phyloP scores from a whole-genome alignment of 2,113 vertebrate species.

The Suncus etruscus region DNA sequence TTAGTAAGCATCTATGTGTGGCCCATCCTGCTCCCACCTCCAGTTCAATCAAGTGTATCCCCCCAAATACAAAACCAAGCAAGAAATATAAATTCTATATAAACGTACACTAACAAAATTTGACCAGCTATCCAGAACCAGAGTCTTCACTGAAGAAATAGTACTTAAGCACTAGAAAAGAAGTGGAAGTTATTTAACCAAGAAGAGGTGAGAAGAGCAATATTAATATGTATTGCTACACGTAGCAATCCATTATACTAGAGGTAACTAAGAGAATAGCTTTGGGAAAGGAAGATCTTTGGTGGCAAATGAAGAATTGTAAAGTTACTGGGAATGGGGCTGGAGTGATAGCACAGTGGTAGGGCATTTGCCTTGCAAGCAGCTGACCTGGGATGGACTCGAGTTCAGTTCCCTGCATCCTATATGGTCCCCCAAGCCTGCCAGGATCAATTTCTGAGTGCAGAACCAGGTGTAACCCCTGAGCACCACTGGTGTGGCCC shows the following conservation, averaged over 20 bases:
- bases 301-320: background rate
- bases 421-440: too few relatives aligned
- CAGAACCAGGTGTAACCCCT: too few relatives aligned
- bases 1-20: background rate
- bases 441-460: too few relatives aligned
- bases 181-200: background rate
- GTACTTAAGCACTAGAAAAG: slow-evolving; percentile 20
- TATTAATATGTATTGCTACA: too few relatives aligned
- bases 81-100: background rate
- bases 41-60: too few relatives aligned
- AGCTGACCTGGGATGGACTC: too few relatives aligned
- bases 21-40: background rate
- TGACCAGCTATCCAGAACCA: background rate
- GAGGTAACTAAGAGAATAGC: background rate
- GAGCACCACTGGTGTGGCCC: too few relatives aligned
- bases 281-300: background rate
- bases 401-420: too few relatives aligned
- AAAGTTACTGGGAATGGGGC: background rate
- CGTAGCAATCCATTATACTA: too few relatives aligned
- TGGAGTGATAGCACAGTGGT: too few relatives aligned
- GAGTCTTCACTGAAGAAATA: background rate
- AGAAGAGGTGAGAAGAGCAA: background rate
- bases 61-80: too few relatives aligned
- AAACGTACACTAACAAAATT: background rate
- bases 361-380: too few relatives aligned